Evolutionary conservation across 1,140 invertebrate species (phyloP).

Genomic region (Ridgeia piscesae): DNA sequence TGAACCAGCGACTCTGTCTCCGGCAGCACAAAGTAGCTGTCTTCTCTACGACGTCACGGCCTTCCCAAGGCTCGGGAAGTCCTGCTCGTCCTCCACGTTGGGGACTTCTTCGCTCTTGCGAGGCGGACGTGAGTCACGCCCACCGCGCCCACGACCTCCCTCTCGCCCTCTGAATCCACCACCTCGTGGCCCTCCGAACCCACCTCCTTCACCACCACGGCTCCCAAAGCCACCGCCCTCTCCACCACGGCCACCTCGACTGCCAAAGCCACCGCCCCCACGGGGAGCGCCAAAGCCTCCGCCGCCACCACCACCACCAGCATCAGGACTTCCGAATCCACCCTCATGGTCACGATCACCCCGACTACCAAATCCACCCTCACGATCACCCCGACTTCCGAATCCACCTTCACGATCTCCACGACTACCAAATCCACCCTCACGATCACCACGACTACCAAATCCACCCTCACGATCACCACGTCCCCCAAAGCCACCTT

Average conservation of each 20-base stretch:
- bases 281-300: slow-evolving; percentile 26
- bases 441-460: slow-evolving; percentile 57
- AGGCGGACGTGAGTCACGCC: slow-evolving; percentile 50
- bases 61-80: slow-evolving; percentile 84
- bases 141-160: slow-evolving; percentile 57
- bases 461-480: slow-evolving; percentile 17
- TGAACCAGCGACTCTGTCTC: background rate
- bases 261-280: slow-evolving; percentile 37
- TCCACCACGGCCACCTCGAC: slow-evolving; percentile 41
- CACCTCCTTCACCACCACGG: slow-evolving; percentile 36
- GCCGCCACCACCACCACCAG: slow-evolving; percentile 6
- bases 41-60: slow-evolving; percentile 11
- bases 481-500: slow-evolving; percentile 32
- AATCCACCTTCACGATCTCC: slow-evolving; percentile 56
- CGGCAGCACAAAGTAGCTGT: background rate
- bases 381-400: background rate
- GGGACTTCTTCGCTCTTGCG: slow-evolving; percentile 70
- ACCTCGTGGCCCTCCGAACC: slow-evolving; percentile 11
- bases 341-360: slow-evolving; percentile 19
- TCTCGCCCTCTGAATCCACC: slow-evolving; percentile 18
- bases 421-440: slow-evolving; percentile 51
- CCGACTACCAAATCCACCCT: background rate
- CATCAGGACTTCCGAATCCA: slow-evolving; percentile 37
- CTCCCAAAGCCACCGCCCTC: slow-evolving; percentile 12
- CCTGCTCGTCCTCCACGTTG: slow-evolving; percentile 91